These are phyloP conservation scores for Anhinga rufa DNA, from an alignment of 2,113 vertebrate species.

Conservation along the genomic window DNA sequence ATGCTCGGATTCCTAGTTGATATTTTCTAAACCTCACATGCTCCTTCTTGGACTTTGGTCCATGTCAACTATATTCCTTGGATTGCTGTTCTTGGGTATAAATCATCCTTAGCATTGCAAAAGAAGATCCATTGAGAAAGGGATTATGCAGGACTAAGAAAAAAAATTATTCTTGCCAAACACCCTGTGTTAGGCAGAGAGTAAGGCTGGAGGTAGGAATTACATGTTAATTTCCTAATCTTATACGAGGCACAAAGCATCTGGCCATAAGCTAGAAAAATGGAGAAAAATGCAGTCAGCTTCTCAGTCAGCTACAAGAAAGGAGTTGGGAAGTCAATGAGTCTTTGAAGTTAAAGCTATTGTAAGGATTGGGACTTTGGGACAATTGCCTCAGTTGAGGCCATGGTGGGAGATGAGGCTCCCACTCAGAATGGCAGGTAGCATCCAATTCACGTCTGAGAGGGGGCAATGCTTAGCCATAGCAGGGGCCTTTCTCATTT, in stretches of 20 bases:
- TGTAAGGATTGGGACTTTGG: not conserved
- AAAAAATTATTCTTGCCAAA: not conserved
- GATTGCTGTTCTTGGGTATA: not conserved
- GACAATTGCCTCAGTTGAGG: not conserved
- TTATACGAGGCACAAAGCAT: not conserved
- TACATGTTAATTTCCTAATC: not conserved
- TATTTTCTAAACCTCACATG: not conserved
- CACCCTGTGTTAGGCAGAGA: not conserved
- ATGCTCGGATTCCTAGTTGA: not conserved
- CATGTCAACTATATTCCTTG: not conserved
- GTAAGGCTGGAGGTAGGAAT: not conserved
- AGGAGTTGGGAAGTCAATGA: not conserved
- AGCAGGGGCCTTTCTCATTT: not conserved
- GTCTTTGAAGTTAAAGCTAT: not conserved
- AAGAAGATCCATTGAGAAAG: not conserved
- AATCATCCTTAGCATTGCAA: not conserved
- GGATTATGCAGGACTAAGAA: not conserved
- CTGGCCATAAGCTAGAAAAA: not conserved
- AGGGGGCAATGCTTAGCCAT: not conserved
- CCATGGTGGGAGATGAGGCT: not conserved
- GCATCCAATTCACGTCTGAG: not conserved
- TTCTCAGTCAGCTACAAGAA: not conserved
- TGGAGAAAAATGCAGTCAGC: not conserved
- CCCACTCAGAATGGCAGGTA: not conserved
- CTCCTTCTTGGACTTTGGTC: not conserved